Conservation (phyloP, 2,797 vertebrate species). For the Melopsittacus undulatus region DNA sequence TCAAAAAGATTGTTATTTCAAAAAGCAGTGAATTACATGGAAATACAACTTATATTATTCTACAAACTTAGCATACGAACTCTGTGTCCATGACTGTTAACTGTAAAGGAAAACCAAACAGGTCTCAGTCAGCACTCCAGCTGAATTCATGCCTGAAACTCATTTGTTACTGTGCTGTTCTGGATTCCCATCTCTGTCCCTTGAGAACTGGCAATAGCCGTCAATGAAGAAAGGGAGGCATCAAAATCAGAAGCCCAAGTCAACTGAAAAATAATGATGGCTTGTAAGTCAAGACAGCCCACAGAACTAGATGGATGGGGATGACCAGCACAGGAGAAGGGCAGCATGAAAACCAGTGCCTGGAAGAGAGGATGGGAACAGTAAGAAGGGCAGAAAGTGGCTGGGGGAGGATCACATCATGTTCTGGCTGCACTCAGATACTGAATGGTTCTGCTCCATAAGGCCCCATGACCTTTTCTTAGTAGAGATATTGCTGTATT, state of each 20-base stretch:
- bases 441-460: not conserved
- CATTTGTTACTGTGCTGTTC: not conserved
- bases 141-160: not conserved
- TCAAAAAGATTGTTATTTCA: not conserved
- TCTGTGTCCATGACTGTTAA: not conserved
- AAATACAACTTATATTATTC: not conserved
- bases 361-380: not conserved
- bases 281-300: not conserved
- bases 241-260: not conserved
- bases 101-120: not conserved
- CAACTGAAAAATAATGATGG: constrained; percentile 7
- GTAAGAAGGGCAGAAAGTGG: not conserved
- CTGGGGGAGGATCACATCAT: not conserved
- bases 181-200: not conserved
- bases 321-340: not conserved
- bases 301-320: not conserved
- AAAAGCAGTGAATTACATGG: not conserved
- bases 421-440: not conserved
- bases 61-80: not conserved
- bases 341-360: not conserved
- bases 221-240: not conserved
- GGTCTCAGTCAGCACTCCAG: not conserved
- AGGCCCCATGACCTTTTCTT: not conserved
- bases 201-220: not conserved
- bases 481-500: not conserved